A percentile compares a stretch with the other conserved stretches of the same genome.
Conservation (phyloP, 1,140 invertebrate species). For the Halyomorpha halys region DNA sequence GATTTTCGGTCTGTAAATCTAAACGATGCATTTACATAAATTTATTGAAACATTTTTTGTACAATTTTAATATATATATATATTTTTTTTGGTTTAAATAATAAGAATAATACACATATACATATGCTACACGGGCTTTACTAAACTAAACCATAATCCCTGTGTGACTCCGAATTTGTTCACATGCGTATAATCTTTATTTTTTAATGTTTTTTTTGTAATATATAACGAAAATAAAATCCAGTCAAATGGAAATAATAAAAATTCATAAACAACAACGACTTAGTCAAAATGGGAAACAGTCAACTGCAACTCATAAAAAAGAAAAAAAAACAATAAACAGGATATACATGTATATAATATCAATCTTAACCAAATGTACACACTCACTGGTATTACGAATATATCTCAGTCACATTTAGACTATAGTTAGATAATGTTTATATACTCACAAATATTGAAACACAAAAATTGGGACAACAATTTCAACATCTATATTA, state of each 20-base stretch:
- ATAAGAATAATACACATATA: constrained; percentile 25
- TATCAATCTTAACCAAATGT: constrained; percentile 13
- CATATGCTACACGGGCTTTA: constrained; percentile 22
- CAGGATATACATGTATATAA: too few species aligned
- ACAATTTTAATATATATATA: neutral
- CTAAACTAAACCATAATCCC: constrained; percentile 29
- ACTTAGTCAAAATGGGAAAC: constrained; percentile 23
- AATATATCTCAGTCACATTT: constrained; percentile 26
- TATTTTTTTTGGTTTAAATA: constrained; percentile 10
- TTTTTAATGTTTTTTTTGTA: constrained; percentile 10
- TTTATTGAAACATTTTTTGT: constrained; percentile 7
- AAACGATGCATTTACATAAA: constrained; percentile 2
- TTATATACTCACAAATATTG: constrained; percentile 26
- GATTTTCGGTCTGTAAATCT: constrained; percentile 9
- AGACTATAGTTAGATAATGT: constrained; percentile 24
- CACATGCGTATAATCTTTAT: constrained; percentile 11
- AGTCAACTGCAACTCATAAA: constrained; percentile 18
- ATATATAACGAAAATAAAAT: constrained; percentile 20
- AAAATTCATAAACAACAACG: constrained; percentile 21
- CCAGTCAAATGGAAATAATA: constrained; percentile 7
- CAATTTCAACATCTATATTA: constrained; percentile 28
- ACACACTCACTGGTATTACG: constrained; percentile 26
- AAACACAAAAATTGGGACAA: constrained; percentile 27
- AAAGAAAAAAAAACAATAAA: constrained; percentile 1
- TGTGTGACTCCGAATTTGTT: constrained; percentile 29